Evolutionary conservation across 2,113 vertebrate species (phyloP).

Genomic region (Helogale parvula): DNA sequence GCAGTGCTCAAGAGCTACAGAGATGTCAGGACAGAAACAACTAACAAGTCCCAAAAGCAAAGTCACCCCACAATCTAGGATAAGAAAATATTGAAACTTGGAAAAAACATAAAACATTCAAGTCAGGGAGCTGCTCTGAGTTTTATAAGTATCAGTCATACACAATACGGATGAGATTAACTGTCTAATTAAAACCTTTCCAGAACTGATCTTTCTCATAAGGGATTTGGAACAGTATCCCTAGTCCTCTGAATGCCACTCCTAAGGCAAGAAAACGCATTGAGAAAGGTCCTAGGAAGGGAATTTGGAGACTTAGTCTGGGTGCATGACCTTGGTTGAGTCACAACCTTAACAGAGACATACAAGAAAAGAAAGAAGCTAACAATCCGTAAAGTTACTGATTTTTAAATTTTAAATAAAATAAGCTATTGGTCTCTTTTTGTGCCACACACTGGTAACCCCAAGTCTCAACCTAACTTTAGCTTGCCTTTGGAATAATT

Average conservation of each 20-base stretch:
- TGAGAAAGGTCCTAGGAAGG: neutral
- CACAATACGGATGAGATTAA: neutral
- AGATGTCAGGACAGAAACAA: neutral
- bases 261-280: neutral
- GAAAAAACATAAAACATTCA: neutral
- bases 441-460: neutral
- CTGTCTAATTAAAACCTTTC: neutral
- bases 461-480: neutral
- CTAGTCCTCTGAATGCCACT: neutral
- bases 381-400: neutral
- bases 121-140: neutral
- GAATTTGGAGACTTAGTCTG: neutral
- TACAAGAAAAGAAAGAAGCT: neutral
- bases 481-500: neutral
- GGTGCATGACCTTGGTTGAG: neutral
- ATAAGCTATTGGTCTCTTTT: neutral
- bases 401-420: neutral
- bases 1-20: neutral
- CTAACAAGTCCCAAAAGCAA: neutral
- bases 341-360: neutral
- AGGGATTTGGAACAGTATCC: neutral
- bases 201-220: neutral
- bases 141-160: neutral
- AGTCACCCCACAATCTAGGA: neutral
- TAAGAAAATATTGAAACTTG: neutral